Conservation (phyloP, 2,797 vertebrate genomes). For the Toxotes lorentzi region DNA sequence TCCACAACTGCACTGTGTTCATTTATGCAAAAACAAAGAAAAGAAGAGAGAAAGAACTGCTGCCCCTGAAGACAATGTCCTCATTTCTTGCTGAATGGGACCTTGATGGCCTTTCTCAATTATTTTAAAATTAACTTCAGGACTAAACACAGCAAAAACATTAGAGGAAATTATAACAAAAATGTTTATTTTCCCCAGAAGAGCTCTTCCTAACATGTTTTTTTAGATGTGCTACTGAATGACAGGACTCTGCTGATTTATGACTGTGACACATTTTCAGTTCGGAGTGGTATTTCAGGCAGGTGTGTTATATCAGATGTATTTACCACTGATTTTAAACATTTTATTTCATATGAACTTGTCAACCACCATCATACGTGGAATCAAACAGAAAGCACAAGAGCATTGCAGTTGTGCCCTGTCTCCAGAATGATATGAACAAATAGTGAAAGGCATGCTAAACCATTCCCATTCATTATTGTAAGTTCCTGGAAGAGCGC, state of each 20-base stretch:
- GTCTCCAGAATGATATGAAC: slow-evolving; percentile 24
- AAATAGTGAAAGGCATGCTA: slow-evolving; percentile 31
- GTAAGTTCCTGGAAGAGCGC: slow-evolving; percentile 1
- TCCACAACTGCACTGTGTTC: slow-evolving; percentile 9
- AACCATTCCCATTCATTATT: slow-evolving; percentile 32
- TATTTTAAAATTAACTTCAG: slow-evolving; percentile 28
- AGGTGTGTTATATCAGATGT: too few relatives aligned
- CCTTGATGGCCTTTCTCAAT: slow-evolving; percentile 13
- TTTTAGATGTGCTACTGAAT: background rate
- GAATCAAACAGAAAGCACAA: background rate
- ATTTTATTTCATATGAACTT: background rate
- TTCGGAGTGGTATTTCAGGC: too few relatives aligned
- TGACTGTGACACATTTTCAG: too few relatives aligned
- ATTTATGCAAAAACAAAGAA: slow-evolving; percentile 36
- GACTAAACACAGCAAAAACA: background rate
- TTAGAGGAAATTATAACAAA: background rate
- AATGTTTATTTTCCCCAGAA: background rate
- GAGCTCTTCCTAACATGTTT: background rate
- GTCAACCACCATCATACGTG: background rate
- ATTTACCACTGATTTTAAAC: background rate
- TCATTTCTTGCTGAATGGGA: slow-evolving; percentile 14
- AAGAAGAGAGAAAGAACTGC: slow-evolving; percentile 2
- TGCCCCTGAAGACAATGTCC: background rate
- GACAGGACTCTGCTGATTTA: background rate
- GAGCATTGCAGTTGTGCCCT: background rate